A percentile compares a stretch with the other conserved stretches of the same genome.
Conservation (phyloP, 2,797 vertebrate genomes). For the Limnodromus scolopaceus region DNA sequence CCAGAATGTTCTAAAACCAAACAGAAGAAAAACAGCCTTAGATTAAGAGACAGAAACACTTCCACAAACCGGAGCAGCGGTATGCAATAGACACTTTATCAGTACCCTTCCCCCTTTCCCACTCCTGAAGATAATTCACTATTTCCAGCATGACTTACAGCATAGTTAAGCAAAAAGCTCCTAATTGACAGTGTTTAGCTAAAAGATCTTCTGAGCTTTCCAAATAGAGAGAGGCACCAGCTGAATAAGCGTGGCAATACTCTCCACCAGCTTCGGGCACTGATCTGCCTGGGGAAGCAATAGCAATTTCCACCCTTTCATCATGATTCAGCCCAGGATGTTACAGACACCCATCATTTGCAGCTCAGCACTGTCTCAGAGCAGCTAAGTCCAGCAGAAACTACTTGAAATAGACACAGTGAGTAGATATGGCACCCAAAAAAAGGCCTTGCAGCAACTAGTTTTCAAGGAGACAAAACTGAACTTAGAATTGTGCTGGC, state of each 20-base stretch:
- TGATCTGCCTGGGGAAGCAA: neutral
- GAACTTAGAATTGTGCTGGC: neutral
- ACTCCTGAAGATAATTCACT: neutral
- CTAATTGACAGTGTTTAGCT: neutral
- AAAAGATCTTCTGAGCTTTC: neutral
- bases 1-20: constrained; percentile 77
- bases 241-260: rapidly evolving
- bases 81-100: rapidly evolving
- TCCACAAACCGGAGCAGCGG: neutral
- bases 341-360: neutral
- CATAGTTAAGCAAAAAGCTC: neutral
- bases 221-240: neutral
- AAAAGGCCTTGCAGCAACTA: neutral
- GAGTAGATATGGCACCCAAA: neutral
- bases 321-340: neutral
- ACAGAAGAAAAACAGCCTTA: neutral
- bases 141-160: neutral
- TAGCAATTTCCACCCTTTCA: neutral
- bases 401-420: neutral
- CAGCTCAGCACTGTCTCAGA: neutral
- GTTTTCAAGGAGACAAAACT: neutral
- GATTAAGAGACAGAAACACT: neutral
- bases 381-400: neutral
- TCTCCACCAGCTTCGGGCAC: neutral
- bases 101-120: neutral